Conservation (phyloP, 2,888 invertebrate species). For the Onthophagus sagittarius region DNA sequence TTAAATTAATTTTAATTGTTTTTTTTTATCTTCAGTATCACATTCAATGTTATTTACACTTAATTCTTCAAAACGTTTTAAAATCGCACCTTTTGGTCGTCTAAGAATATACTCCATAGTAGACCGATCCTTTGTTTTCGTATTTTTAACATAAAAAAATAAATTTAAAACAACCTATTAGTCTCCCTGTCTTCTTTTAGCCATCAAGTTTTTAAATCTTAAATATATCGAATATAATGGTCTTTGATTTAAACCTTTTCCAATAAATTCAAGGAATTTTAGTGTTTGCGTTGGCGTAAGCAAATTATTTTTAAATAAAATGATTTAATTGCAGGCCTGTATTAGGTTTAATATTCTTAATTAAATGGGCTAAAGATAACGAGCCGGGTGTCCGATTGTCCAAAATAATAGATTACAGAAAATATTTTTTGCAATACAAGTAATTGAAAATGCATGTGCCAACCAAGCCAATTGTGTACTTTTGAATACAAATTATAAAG, state of each 20-base stretch:
- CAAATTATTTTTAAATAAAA: background rate
- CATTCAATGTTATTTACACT: background rate
- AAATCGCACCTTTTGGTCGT: constrained; percentile 14
- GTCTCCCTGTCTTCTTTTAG: background rate
- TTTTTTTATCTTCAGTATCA: background rate
- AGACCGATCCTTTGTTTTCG: background rate
- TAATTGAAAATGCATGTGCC: constrained; percentile 98
- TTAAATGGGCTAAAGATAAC: constrained; percentile 88
- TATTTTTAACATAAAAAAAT: constrained; percentile 8
- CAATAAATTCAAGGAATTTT: constrained; percentile 18
- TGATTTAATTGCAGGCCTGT: constrained; percentile 66
- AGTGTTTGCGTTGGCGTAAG: constrained; percentile 8
- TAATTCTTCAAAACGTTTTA: constrained; percentile 12
- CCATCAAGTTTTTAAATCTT: constrained; percentile 15
- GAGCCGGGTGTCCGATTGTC: constrained; percentile 73
- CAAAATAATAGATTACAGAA: constrained; percentile 78
- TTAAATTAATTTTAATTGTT: too few relatives aligned
- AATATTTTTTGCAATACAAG: constrained; percentile 98
- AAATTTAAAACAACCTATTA: constrained; percentile 14
- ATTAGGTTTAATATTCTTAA: constrained; percentile 97
- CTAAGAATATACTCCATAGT: constrained; percentile 13
- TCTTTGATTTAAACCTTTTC: constrained; percentile 18
- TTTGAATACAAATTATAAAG: constrained; percentile 83
- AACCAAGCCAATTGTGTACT: constrained; percentile 95
- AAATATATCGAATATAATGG: constrained; percentile 14